A percentile compares a stretch with the other conserved stretches of the same genome.
phyloP scores from a whole-genome alignment of 2,113 vertebrate genomes.

The Campylorhamphus procurvoides region DNA sequence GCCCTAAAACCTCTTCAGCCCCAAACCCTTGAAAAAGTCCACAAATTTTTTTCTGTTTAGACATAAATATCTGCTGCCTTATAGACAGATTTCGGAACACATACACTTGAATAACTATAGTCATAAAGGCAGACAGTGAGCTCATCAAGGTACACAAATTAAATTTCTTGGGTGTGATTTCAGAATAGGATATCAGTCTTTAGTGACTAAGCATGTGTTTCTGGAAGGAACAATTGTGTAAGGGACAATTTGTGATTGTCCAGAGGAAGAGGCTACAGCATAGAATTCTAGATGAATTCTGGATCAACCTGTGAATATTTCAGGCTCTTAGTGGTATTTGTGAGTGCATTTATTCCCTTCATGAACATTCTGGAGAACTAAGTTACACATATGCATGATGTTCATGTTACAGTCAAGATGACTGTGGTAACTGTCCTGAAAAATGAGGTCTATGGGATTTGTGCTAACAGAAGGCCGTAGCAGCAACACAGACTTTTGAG shows the following conservation, averaged over 20 bases:
- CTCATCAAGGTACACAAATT: neutral
- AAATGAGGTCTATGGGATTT: neutral
- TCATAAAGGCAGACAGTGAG: neutral
- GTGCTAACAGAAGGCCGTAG: neutral
- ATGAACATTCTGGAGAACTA: neutral
- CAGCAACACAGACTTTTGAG: neutral
- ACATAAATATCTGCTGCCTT: neutral
- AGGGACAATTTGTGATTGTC: neutral
- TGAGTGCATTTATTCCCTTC: neutral
- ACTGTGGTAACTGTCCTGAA: neutral
- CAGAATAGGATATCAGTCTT: neutral
- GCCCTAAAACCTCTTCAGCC: neutral
- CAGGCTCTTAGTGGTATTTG: neutral
- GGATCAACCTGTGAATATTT: neutral
- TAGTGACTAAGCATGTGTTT: neutral
- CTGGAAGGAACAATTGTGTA: neutral
- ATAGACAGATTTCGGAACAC: neutral
- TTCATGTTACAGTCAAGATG: neutral
- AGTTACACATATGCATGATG: accelerated
- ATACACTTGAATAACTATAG: neutral
- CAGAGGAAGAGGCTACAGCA: neutral
- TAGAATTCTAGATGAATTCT: neutral
- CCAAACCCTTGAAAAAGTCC: neutral
- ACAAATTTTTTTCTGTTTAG: neutral
- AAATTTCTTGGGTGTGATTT: neutral